Percentiles rank a stretch among this genome's conserved stretches.
Conservation (phyloP, 1,140 invertebrate genomes). For the Zelostemma sp. region DNA sequence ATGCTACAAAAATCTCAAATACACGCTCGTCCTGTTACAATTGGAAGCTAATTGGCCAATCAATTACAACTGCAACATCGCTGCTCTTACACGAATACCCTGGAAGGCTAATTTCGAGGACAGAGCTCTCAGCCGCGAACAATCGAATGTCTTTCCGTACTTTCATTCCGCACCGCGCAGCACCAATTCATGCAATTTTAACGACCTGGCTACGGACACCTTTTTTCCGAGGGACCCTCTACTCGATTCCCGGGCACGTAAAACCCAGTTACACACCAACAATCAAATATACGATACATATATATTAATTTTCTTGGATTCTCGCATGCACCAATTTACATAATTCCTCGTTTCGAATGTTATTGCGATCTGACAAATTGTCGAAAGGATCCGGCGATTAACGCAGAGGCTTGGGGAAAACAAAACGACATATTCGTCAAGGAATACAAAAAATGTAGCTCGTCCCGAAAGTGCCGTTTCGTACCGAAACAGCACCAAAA, state of each 20-base stretch:
- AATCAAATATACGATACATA: neutral
- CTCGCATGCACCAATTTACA: neutral
- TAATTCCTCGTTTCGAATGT: neutral
- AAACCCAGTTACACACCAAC: neutral
- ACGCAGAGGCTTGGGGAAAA: no score
- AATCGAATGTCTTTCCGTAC: neutral
- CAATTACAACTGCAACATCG: conserved; percentile 1
- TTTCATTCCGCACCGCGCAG: neutral
- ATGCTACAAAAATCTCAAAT: conserved; percentile 1
- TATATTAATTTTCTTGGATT: neutral
- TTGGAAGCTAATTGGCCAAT: neutral
- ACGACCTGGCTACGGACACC: neutral
- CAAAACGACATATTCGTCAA: neutral
- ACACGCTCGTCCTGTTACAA: neutral
- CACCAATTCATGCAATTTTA: neutral
- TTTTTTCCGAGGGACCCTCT: neutral
- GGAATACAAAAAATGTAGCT: neutral
- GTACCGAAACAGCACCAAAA: neutral
- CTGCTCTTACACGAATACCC: conserved; percentile 1
- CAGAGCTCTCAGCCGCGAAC: neutral
- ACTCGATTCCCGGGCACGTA: neutral
- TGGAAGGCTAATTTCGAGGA: conserved; percentile 4
- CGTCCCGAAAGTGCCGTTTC: neutral
- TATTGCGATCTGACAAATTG: neutral
- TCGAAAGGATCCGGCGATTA: neutral